Percentiles rank a stretch among this genome's conserved stretches.
These are phyloP conservation scores for Metacarcinus magister DNA, from an alignment of 2,888 invertebrate species.

Conservation along the genomic window DNA sequence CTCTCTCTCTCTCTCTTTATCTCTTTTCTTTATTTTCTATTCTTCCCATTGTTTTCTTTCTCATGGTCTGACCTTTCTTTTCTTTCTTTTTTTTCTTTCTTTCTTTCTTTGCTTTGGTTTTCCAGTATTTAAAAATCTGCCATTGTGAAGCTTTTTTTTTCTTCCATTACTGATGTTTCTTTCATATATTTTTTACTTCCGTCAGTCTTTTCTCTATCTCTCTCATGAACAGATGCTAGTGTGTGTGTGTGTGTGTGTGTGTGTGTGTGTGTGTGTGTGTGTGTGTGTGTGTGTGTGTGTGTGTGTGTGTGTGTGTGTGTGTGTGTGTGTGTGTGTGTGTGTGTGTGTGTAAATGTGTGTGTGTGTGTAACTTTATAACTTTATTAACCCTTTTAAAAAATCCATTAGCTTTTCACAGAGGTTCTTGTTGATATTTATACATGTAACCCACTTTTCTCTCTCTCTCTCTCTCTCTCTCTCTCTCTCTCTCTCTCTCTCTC, in stretches of 20 bases:
- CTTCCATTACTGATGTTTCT: too few relatives aligned
- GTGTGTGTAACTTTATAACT: not conserved
- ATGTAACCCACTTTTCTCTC: not conserved
- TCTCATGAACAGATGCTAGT: not conserved
- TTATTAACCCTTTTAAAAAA: not conserved
- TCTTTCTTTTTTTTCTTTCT: too few relatives aligned
- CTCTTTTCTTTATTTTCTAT: too few relatives aligned
- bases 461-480: not conserved
- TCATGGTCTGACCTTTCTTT: too few relatives aligned
- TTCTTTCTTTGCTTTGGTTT: too few relatives aligned
- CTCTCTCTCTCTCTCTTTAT: too few relatives aligned
- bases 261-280: too few relatives aligned
- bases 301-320: constrained; percentile 26
- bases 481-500: not conserved
- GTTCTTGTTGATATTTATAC: not conserved
- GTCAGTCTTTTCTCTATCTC: not conserved
- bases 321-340: constrained; percentile 26
- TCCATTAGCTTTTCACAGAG: not conserved
- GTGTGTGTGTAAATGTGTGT: not conserved
- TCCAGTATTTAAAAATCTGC: too few relatives aligned
- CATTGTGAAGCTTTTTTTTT: too few relatives aligned
- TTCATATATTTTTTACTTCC: too few relatives aligned
- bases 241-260: too few relatives aligned
- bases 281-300: not conserved
- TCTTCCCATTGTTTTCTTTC: too few relatives aligned